Evolutionary conservation across 2,888 invertebrate genomes (phyloP), one percentile per base, ranked within the genome.

Genomic region (Pecten maximus): DNA sequence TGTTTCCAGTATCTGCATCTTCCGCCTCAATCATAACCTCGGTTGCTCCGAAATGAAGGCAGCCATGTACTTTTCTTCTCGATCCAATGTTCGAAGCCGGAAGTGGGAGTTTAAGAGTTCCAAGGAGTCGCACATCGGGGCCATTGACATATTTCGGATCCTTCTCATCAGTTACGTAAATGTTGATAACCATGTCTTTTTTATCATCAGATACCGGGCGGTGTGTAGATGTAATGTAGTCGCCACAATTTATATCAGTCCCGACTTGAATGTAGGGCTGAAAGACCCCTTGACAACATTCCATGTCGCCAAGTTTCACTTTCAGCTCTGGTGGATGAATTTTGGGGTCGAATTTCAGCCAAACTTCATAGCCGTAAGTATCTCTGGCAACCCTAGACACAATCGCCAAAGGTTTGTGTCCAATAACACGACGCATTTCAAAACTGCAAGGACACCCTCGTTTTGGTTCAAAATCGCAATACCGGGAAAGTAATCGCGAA

Each of bases 361-460:
- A 40, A 40, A 16, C n/a, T 50, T 48, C 50, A 16, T 87, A 40
- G 2, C 90, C 90, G 50, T 90, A 90, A n/a, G 90, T 88, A 16
- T 50, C 35, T 19, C 40, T 44, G 3, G 48, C 44, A n/a, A 88
- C 40, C 12, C 90, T 87, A 16, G 48, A 87, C 6, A 39, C 23
- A 54, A 90, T 88, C n/a, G 87, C 23, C 19, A 28, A 54, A 35
- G 90, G 87, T 40, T 48, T 88, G 40, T 90, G 87, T 6, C 90
- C 90, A 54, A 90, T 40, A 90, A 60, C 15, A 90, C 90, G 8
- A 88, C 90, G 10, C 90, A 87, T 60, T 88, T 90, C 60, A 90
- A 40, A 19, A 89, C 54, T n/a, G 54, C 48, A 16, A 50, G 15
- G 6, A 87, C 90, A 19, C 40, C 40, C 1, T 90, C 90, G 16